A percentile compares a stretch with the other conserved stretches of the same genome.
Conservation (phyloP, 1,140 invertebrate species). For the Bombus picipes region DNA sequence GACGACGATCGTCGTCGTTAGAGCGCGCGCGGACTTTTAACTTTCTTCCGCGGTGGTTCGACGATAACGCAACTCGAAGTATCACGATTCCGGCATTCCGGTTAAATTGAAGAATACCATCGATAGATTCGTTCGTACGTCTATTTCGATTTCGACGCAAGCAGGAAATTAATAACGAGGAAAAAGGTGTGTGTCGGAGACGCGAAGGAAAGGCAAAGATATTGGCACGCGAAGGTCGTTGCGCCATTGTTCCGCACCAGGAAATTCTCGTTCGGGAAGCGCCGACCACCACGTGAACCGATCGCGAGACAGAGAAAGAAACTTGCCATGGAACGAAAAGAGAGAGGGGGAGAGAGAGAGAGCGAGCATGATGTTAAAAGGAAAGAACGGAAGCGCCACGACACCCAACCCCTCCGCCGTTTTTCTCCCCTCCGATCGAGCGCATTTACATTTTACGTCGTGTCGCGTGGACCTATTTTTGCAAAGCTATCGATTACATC, state of each 20-base stretch:
- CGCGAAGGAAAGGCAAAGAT: slow-evolving; percentile 27
- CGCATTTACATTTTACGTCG: not conserved
- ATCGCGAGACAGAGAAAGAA: not conserved
- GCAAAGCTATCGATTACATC: not conserved
- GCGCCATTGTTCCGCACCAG: slow-evolving; percentile 62
- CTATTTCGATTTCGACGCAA: rapidly evolving
- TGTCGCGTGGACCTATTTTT: not conserved
- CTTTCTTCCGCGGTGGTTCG: too few relatives aligned
- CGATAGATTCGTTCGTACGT: rapidly evolving
- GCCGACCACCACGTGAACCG: not conserved
- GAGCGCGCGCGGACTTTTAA: too few relatives aligned
- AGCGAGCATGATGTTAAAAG: rapidly evolving
- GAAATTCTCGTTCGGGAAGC: slow-evolving; percentile 47
- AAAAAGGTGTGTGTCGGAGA: too few relatives aligned
- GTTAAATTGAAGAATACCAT: rapidly evolving
- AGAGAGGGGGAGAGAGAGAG: too few relatives aligned
- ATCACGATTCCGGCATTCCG: too few relatives aligned
- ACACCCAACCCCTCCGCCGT: too few relatives aligned
- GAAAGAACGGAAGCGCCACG: not conserved
- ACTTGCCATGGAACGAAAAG: too few relatives aligned
- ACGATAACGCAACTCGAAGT: rapidly evolving
- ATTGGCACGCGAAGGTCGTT: slow-evolving; percentile 61
- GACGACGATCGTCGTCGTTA: not conserved
- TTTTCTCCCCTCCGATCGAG: not conserved
- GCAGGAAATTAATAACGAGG: too few relatives aligned